Percentiles rank a stretch among this genome's conserved stretches.
Conservation (phyloP, 2,113 vertebrate genomes). For the Paratilapia polleni region DNA sequence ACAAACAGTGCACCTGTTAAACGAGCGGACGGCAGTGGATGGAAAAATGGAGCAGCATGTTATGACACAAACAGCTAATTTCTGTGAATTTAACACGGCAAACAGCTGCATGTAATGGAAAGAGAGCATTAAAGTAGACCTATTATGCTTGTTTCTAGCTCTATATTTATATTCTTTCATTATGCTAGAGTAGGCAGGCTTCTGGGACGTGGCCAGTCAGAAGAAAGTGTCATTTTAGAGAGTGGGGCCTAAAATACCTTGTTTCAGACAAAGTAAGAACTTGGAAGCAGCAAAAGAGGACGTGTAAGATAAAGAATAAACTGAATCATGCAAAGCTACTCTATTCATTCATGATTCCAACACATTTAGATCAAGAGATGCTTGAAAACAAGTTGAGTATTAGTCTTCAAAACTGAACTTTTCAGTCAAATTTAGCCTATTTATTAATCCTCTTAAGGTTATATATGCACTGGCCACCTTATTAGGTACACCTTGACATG, state of each 20-base stretch:
- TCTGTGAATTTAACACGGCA: neutral
- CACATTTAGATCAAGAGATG: neutral
- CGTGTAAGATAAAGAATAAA: neutral
- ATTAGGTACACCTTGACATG: neutral
- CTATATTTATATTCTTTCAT: neutral
- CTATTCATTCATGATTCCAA: neutral
- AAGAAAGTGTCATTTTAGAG: neutral
- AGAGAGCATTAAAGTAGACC: neutral
- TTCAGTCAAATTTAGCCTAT: neutral
- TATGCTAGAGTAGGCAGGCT: neutral
- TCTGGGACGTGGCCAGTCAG: neutral
- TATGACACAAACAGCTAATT: neutral
- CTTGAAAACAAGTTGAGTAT: neutral
- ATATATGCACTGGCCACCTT: neutral
- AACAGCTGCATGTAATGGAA: neutral
- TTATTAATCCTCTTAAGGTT: neutral
- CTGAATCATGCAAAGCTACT: neutral
- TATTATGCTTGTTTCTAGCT: neutral
- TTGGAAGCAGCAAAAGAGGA: neutral
- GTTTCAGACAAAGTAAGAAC: neutral
- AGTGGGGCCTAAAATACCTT: neutral
- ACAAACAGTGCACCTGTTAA: constrained; percentile 37
- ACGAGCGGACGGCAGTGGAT: neutral
- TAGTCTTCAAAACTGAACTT: neutral
- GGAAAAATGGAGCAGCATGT: neutral